phyloP scores from a whole-genome alignment of 35 echinoderm and acorn worm species.

The Apostichopus californicus region DNA sequence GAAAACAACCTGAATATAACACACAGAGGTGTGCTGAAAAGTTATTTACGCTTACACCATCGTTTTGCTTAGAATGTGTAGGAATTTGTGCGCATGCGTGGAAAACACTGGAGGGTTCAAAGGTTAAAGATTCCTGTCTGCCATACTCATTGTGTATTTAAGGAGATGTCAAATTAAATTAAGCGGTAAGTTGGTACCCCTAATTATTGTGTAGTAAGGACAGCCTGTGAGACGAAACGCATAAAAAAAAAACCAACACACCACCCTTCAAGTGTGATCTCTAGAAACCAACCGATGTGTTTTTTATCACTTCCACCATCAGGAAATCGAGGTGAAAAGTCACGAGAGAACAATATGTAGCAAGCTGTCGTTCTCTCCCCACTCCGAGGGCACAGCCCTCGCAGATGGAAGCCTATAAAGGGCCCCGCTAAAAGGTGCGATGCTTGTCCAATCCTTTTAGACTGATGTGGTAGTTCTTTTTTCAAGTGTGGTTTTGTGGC shows the following conservation, averaged over 20 bases:
- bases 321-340: constrained; percentile 54
- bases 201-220: not conserved
- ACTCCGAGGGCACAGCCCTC: not conserved
- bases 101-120: constrained; percentile 35
- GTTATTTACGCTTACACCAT: not conserved
- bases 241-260: not conserved
- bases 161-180: not conserved
- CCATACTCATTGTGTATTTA: not conserved
- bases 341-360: constrained; percentile 55
- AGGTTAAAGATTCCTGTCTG: constrained; percentile 27
- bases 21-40: not conserved
- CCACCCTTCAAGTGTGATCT: not conserved
- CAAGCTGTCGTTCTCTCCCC: constrained; percentile 26
- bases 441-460: constrained; percentile 57
- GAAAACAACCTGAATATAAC: too few relatives aligned
- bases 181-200: not conserved
- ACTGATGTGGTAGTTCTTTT: constrained; percentile 55
- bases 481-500: constrained; percentile 58
- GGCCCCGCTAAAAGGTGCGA: constrained; percentile 52
- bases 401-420: constrained; percentile 14
- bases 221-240: not conserved
- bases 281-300: constrained; percentile 16
- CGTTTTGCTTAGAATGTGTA: not conserved
- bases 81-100: constrained; percentile 14
- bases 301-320: constrained; percentile 60